Conservation (phyloP, 2,113 vertebrate species). For the Sceloporus undulatus region DNA sequence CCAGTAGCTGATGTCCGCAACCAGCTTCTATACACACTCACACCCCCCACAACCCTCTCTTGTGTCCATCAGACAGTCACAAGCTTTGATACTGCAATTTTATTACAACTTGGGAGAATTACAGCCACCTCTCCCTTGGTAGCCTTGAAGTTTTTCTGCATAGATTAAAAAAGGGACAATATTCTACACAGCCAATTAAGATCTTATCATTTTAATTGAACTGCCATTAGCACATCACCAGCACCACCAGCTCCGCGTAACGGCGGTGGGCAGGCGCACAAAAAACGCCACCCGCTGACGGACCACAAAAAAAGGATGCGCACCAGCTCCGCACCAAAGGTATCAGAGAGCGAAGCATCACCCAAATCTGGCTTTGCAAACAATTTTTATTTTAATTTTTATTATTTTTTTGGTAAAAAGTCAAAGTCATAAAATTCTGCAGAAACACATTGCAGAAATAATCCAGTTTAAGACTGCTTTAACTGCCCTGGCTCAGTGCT, state of each 20-base stretch:
- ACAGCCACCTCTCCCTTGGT: constrained; percentile 53
- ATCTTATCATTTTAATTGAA: constrained; percentile 77
- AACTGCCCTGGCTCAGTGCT: no score
- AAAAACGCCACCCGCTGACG: constrained; percentile 35
- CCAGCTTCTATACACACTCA: no score
- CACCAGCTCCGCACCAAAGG: background rate
- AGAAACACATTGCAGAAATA: no score
- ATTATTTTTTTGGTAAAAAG: no score
- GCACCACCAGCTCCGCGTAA: constrained; percentile 63
- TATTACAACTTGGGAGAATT: constrained; percentile 56
- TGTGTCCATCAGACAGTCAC: constrained; percentile 3
- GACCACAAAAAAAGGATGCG: background rate
- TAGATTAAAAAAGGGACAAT: constrained; percentile 69
- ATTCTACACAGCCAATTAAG: constrained; percentile 75
- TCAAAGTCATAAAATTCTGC: no score
- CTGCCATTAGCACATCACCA: constrained; percentile 71
- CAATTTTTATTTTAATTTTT: no score
- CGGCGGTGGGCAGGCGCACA: constrained; percentile 32
- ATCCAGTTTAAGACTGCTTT: no score
- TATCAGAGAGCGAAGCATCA: no score
- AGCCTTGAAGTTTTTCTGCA: constrained; percentile 61
- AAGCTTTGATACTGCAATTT: constrained; percentile 29
- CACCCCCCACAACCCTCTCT: background rate
- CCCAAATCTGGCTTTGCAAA: no score
- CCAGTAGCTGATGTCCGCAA: fast-evolving